Evolutionary conservation across 2,113 vertebrate genomes (phyloP).

Genomic region (Pachyramphus minor): DNA sequence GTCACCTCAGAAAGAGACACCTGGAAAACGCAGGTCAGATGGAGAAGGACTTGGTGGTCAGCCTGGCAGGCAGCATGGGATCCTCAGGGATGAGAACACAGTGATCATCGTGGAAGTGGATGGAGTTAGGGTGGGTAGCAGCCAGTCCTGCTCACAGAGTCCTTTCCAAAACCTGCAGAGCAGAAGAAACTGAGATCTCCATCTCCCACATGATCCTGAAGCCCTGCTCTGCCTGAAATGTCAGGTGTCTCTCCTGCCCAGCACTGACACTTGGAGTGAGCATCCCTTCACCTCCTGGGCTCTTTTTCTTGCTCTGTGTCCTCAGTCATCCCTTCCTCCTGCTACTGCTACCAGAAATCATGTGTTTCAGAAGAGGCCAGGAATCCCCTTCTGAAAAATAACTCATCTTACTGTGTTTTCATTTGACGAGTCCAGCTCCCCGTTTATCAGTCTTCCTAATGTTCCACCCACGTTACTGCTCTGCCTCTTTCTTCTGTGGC

Average conservation of each 20-base stretch:
- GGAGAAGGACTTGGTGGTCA: not conserved
- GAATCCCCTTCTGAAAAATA: not conserved
- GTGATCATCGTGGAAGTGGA: rapidly evolving
- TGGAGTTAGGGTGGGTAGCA: not conserved
- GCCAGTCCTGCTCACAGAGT: not conserved
- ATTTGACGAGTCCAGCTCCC: not conserved
- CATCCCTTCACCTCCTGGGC: not conserved
- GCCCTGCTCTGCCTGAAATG: not conserved
- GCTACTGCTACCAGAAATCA: not conserved
- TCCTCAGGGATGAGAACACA: not conserved
- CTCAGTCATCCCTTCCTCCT: not conserved
- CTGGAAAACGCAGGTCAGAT: not conserved
- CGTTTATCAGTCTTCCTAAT: not conserved
- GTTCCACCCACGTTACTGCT: not conserved
- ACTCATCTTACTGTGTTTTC: not conserved
- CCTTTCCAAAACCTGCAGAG: not conserved
- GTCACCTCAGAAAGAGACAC: not conserved
- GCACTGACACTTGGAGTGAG: not conserved
- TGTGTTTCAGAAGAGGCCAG: not conserved
- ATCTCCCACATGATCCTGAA: rapidly evolving
- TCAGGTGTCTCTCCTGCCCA: not conserved
- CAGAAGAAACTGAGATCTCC: not conserved
- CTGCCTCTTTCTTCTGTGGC: not conserved
- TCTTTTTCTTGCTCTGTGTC: not conserved
- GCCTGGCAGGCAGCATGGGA: not conserved